Base-by-base conservation (phyloP, 2,797 vertebrate genomes). In the Pygocentrus nattereri region DNA sequence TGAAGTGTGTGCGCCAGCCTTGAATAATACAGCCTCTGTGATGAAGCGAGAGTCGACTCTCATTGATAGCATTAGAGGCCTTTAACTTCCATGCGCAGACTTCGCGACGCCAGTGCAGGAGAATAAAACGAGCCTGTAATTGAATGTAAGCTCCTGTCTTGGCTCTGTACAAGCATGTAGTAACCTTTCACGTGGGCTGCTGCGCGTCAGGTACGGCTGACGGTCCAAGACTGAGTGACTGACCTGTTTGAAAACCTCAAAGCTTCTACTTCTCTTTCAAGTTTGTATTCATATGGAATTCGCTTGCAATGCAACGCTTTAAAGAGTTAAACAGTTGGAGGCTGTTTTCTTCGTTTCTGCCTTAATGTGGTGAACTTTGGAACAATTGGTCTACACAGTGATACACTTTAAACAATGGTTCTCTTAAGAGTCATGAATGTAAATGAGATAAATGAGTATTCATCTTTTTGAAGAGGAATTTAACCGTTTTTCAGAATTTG, bases 1-100 rank as follows among this genome's bases (percentile, higher is more conserved):
- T 38, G 78, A 82, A 88, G 90, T 85, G 87, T 82, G 88, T 85
- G 88, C 80, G 88, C 47, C 65, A 44, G 81, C 82, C 90, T 93
- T 93, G 90, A 93, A 93, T 93, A 93, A 94, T 93, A 91, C 89
- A 93, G 87, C 82, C 87, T 88, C 81, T 88, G 82, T 91, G 90
- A 94, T 90, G 91, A 93, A 90, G 90, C 6, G 87, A 86, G 90
- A 90, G 88, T 85, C 89, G 87, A 90, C 87, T 91, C 89, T 88
- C 91, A 90, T 91, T 91, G 92, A 91, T 90, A 91, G 88, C 87
- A 92, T 93, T 91, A 92, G 90, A 84, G 84, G 90, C 90, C 89
- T 91, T 90, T 91, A 92, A 90, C 91, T 85, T 89, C 93, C 86
- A 81, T 86, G 88, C 87, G 83, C 92, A 95, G 93, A 94, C 91